phyloP scores from a whole-genome alignment of 2,888 invertebrate genomes.

The Agrenia bidenticulata region DNA sequence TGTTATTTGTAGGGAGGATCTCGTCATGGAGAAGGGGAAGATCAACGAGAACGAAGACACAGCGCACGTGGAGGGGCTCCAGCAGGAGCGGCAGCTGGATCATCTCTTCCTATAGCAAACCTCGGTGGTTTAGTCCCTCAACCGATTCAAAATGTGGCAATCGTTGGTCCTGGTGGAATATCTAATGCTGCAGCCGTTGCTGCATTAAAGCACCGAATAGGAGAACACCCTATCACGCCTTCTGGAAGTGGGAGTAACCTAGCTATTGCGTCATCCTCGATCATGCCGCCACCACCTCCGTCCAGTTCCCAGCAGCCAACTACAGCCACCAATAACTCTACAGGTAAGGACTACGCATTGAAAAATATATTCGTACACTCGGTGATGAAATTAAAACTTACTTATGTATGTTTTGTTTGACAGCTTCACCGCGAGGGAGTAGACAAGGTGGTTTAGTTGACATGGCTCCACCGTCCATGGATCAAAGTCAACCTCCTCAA shows the following conservation, averaged over 20 bases:
- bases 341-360: constrained; percentile 26
- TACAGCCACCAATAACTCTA: constrained; percentile 41
- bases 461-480: constrained; percentile 35
- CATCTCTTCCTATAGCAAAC: constrained; percentile 11
- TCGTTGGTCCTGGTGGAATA: constrained; percentile 4
- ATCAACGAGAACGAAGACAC: constrained; percentile 56
- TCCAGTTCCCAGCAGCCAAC: constrained; percentile 41
- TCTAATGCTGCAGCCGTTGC: constrained; percentile 18
- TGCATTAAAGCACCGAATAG: constrained; percentile 27
- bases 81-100: constrained; percentile 30
- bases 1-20: constrained; percentile 57
- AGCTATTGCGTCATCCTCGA: constrained; percentile 32
- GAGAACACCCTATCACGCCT: constrained; percentile 45
- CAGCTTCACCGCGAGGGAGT: constrained; percentile 46
- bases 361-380: neutral
- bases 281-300: constrained; percentile 47
- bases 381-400: neutral
- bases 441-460: constrained; percentile 37
- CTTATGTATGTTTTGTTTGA: neutral
- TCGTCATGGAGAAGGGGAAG: constrained; percentile 59
- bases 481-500: constrained; percentile 42
- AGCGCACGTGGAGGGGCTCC: constrained; percentile 50
- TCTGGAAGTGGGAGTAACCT: constrained; percentile 50
- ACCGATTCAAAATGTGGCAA: neutral
- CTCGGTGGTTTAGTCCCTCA: constrained; percentile 3